Evolutionary conservation across 2,888 invertebrate species (phyloP).

Genomic region (Alsophila aescularia): DNA sequence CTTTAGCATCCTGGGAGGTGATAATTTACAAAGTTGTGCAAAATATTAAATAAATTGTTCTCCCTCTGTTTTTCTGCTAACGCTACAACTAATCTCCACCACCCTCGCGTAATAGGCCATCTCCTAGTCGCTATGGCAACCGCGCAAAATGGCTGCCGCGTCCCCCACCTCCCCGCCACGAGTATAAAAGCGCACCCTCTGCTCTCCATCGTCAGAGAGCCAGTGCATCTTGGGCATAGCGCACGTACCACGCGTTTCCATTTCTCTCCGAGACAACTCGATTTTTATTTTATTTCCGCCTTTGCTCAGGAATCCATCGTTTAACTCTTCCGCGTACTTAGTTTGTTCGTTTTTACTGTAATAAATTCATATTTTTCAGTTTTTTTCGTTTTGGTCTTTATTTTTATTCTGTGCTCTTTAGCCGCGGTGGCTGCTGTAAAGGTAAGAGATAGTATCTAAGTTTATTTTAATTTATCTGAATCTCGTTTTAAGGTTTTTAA

Average conservation of each 20-base stretch:
- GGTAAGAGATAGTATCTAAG: constrained; percentile 59
- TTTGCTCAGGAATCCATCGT: constrained; percentile 12
- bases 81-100: constrained; percentile 80
- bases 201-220: constrained; percentile 66
- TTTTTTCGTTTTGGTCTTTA: constrained; percentile 44
- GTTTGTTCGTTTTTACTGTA: constrained; percentile 38
- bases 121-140: constrained; percentile 78
- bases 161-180: constrained; percentile 58
- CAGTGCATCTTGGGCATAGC: constrained; percentile 60
- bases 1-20: no score
- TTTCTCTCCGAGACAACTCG: constrained; percentile 54
- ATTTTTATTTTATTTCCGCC: constrained; percentile 42
- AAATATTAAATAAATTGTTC: constrained; percentile 36
- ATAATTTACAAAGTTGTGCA: constrained; percentile 28
- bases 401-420: constrained; percentile 55
- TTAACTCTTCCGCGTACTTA: constrained; percentile 24
- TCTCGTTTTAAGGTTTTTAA: constrained; percentile 2
- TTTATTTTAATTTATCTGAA: constrained; percentile 6
- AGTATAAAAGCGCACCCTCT: constrained; percentile 72
- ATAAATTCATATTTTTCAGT: constrained; percentile 7
- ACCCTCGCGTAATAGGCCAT: constrained; percentile 84
- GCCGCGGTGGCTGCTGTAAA: constrained; percentile 43
- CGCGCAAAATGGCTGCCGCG: constrained; percentile 75
- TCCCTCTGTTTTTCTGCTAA: constrained; percentile 52
- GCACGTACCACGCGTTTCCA: constrained; percentile 57